A percentile compares a stretch with the other conserved stretches of the same genome.
Conservation (phyloP, 2,888 invertebrate genomes). For the Ophion slaviceki region DNA sequence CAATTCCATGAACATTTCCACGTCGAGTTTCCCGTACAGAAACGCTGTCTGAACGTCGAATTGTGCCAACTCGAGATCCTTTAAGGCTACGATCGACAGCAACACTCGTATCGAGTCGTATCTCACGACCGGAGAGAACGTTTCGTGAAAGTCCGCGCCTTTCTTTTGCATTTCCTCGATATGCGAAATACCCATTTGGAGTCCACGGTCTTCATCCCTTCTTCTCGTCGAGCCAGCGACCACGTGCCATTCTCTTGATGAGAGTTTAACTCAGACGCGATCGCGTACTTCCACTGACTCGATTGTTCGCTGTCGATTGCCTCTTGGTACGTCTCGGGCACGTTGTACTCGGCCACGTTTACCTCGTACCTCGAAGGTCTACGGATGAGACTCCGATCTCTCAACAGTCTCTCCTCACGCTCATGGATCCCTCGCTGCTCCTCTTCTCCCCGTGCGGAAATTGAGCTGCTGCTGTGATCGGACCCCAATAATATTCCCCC, state of each 20-base stretch:
- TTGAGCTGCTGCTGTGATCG: no score
- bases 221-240: constrained; percentile 50
- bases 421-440: neutral
- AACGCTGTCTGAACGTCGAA: no score
- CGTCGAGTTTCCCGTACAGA: no score
- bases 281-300: constrained; percentile 54
- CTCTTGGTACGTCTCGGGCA: constrained; percentile 54
- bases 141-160: no score
- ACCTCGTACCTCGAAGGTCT: constrained; percentile 31
- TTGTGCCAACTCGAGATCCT: no score
- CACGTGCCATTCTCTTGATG: constrained; percentile 62
- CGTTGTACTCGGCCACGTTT: constrained; percentile 32
- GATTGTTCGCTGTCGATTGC: constrained; percentile 45
- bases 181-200: constrained; percentile 68
- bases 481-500: no score
- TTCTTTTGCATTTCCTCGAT: neutral
- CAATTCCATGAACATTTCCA: no score
- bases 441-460: no score
- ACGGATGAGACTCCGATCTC: constrained; percentile 14
- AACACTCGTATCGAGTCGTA: no score
- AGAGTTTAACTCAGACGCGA: constrained; percentile 54
- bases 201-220: constrained; percentile 49
- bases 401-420: neutral
- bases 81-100: no score
- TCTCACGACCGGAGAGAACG: no score